Conservation (phyloP, 2,888 invertebrate genomes). For the Neocrepidodera transversa region DNA sequence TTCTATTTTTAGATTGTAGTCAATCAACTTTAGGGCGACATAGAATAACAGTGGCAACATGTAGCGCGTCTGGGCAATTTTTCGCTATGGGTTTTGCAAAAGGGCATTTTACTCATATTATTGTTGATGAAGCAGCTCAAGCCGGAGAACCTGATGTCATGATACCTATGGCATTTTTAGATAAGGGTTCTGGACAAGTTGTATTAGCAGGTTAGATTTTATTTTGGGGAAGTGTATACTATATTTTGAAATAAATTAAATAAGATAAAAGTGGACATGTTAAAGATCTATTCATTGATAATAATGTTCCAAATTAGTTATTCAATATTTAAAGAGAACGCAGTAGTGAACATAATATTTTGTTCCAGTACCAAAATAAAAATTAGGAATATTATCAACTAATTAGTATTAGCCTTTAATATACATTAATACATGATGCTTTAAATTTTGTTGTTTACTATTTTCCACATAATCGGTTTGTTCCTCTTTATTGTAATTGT, state of each 20-base stretch:
- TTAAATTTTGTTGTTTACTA: too few species aligned
- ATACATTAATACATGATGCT: too few species aligned
- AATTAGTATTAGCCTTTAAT: too few species aligned
- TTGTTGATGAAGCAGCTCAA: conserved; percentile 95
- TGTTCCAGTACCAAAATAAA: too few species aligned
- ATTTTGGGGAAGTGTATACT: background rate
- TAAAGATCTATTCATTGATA: too few species aligned
- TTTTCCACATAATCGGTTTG: too few species aligned
- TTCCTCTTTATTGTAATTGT: too few species aligned
- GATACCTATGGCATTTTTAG: conserved; percentile 75
- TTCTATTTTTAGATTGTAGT: conserved; percentile 59
- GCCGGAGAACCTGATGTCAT: conserved; percentile 90
- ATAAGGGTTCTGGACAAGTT: conserved; percentile 69
- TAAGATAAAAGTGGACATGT: too few species aligned
- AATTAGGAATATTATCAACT: too few species aligned
- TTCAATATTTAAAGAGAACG: too few species aligned
- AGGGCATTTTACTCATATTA: conserved; percentile 89
- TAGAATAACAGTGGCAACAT: conserved; percentile 87
- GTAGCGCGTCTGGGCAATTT: conserved; percentile 74
- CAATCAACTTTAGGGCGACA: conserved; percentile 74
- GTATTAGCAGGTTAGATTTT: conserved; percentile 68
- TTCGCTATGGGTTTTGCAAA: conserved; percentile 72
- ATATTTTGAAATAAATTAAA: background rate
- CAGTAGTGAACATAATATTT: too few species aligned
- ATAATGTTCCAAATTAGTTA: too few species aligned